A percentile compares a stretch with the other conserved stretches of the same genome.
These are phyloP conservation scores for Eupithecia dodoneata DNA, from an alignment of 2,888 invertebrate species.

Conservation along the genomic window DNA sequence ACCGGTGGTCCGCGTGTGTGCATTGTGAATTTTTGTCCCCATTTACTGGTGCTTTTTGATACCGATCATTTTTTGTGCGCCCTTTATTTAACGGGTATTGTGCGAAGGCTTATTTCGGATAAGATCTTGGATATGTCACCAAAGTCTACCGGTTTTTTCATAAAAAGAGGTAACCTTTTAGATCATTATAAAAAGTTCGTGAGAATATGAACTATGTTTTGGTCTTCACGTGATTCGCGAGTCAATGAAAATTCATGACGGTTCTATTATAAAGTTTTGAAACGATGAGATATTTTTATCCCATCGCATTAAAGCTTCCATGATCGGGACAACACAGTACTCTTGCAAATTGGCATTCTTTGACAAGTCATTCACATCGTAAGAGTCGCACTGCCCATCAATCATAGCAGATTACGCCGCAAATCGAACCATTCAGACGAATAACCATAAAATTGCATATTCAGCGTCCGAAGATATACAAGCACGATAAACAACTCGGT, in stretches of 20 bases:
- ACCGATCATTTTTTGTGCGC: constrained; percentile 79
- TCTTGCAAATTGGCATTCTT: constrained; percentile 58
- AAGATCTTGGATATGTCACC: constrained; percentile 82
- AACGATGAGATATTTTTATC: background rate
- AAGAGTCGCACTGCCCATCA: constrained; percentile 64
- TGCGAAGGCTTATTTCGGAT: constrained; percentile 80
- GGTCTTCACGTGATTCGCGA: constrained; percentile 42
- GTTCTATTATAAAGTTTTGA: background rate
- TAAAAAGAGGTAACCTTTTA: constrained; percentile 75
- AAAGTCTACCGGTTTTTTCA: constrained; percentile 71
- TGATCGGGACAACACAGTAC: constrained; percentile 45
- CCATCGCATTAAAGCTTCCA: constrained; percentile 12
- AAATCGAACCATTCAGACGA: constrained; percentile 68
- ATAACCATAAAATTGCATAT: constrained; percentile 72
- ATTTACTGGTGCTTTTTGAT: constrained; percentile 76
- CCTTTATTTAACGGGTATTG: constrained; percentile 78
- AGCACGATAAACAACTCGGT: constrained; percentile 61
- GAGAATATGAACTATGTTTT: constrained; percentile 53
- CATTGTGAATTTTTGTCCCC: constrained; percentile 78
- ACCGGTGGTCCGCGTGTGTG: constrained; percentile 61
- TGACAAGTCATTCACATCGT: constrained; percentile 66
- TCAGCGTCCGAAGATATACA: constrained; percentile 66
- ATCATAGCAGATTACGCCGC: constrained; percentile 71
- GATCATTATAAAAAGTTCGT: constrained; percentile 66
- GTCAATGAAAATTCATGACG: constrained; percentile 39